These are phyloP conservation scores for western clawed frog (Xenopus tropicalis) DNA, from an alignment of 2,113 vertebrate genomes.

Conservation along the genomic window UCB_Xtro_10.0 CM004447.2:69211501-69212000, in stretches of 20 bases:
- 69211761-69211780: background rate
- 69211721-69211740: background rate
- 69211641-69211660: too few species aligned
- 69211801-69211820: background rate
- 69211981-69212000: too few species aligned
- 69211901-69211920: background rate
- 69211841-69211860: background rate
- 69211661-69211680: background rate
- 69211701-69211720: background rate
- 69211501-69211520: too few species aligned
- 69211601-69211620: too few species aligned
- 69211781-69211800: background rate
- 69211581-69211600: too few species aligned
- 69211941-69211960: background rate
- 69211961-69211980: too few species aligned
- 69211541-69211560: too few species aligned
- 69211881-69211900: too few species aligned
- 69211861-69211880: background rate
- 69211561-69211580: too few species aligned
- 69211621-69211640: too few species aligned
- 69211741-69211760: background rate
- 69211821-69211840: background rate
- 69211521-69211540: too few species aligned
- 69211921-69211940: background rate
- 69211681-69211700: background rate